Evolutionary conservation across 2,888 invertebrate genomes (phyloP), one percentile per base, ranked within the genome.

Genomic region (Ganaspis brasiliensis): DNA sequence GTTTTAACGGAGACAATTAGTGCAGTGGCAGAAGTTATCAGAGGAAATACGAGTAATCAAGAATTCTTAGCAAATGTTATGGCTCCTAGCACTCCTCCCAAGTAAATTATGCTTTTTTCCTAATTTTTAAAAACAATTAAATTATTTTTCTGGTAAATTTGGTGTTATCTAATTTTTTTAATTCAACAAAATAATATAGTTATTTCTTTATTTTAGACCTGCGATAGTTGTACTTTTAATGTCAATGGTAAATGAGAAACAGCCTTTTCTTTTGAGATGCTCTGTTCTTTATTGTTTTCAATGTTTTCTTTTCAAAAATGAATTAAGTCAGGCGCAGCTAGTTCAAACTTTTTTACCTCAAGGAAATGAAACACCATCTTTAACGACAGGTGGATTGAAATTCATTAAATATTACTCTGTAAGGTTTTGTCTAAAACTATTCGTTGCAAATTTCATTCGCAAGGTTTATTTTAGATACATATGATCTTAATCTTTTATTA

Each of bases 241-340:
- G 97, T 98, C 99, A 0, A 99, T 99, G 98, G 98, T 98, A 6
- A 98, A 99, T 91, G 99, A 99, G 90, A 98, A 98, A 88, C 99
- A 99, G 90, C 97, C 98, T 0, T 96, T 99, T 89, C 92, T 92
- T 0, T 91, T 97, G 87, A 95, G 99, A 79, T 98, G 98, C 90
- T 97, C 99, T 0, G 98, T 99, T 1, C 94, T 99, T 0, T 99
- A 99, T 92, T 98, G 98, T 91, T 99, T 99, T 92, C 96, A 99
- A 92, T 98, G 98, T 90, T 99, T 97, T 91, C 93, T 99, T 9
- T 97, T 96, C 91, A 97, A 96, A 92, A 99, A 99, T 91, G 97
- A 97, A 89, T 93, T 95, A 35, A 97, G 97, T 2, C 98, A 98
- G 91, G 95, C 95, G 0, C 95, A 96, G 83, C 94, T 99, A 1